Evolutionary conservation across 2,797 vertebrate species (phyloP).

Genomic region (Monodelphis domestica): DNA sequence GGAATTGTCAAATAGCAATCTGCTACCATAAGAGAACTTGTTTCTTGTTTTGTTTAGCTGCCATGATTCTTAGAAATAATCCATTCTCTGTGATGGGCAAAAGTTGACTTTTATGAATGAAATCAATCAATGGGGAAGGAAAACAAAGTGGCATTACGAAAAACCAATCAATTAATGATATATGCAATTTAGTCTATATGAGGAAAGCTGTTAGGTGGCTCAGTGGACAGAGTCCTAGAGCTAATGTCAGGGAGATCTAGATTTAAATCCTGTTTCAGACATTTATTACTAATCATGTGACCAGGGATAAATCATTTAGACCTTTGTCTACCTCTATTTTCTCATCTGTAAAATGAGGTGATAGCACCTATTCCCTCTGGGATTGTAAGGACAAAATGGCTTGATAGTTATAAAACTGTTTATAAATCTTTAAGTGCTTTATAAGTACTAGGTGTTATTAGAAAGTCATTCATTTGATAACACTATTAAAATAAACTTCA

Average conservation of each 20-base stretch:
- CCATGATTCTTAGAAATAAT: not conserved
- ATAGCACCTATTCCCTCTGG: too few species aligned
- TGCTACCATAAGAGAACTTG: constrained; percentile 12
- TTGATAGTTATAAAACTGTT: not conserved
- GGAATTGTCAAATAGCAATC: not conserved
- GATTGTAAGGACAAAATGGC: too few species aligned
- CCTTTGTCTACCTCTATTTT: not conserved
- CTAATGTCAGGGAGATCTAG: not conserved
- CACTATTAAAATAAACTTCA: not conserved
- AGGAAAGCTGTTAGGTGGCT: not conserved
- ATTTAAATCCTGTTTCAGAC: not conserved
- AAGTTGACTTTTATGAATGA: not conserved
- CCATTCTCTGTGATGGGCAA: not conserved
- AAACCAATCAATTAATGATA: not conserved
- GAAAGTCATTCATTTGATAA: too few species aligned
- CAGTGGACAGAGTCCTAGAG: not conserved
- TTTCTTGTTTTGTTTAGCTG: constrained; percentile 23
- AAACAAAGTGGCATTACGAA: not conserved
- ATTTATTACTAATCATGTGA: not conserved
- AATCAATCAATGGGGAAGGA: not conserved
- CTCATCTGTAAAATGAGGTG: too few species aligned
- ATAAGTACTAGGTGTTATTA: not conserved
- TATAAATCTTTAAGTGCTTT: not conserved
- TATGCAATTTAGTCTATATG: not conserved
- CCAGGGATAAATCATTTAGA: not conserved